Conservation (phyloP, 1,140 invertebrate species). For the Oscheius sp. region DNA sequence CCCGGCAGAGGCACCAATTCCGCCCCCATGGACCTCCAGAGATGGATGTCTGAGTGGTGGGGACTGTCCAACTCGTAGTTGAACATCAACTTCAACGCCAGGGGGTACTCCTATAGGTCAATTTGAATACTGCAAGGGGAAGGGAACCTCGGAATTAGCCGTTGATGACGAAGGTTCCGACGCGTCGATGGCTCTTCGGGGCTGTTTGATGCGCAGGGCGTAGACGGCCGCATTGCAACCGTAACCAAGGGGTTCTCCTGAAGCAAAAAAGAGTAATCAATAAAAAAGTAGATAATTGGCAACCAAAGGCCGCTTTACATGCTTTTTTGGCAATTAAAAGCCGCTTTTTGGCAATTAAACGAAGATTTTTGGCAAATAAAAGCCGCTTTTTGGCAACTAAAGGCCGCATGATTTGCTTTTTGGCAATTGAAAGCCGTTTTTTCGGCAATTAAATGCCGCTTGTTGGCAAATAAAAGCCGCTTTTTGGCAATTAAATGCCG, state of each 20-base stretch:
- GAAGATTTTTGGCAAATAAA: too few relatives aligned
- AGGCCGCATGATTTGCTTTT: too few relatives aligned
- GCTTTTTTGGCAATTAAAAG: too few relatives aligned
- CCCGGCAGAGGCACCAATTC: conserved; percentile 37
- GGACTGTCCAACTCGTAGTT: conserved; percentile 35
- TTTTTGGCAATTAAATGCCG: too few relatives aligned
- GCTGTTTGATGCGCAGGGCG: neutral
- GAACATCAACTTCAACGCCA: conserved; percentile 44
- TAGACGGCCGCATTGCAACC: conserved; percentile 41
- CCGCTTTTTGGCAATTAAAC: too few relatives aligned
- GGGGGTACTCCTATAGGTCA: conserved; percentile 34
- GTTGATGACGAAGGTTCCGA: conserved; percentile 12
- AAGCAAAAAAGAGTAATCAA: neutral
- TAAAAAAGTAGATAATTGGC: neutral
- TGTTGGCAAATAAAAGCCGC: too few relatives aligned
- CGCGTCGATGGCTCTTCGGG: neutral
- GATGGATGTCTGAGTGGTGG: conserved; percentile 14
- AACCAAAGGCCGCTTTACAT: too few relatives aligned
- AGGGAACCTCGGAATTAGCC: neutral
- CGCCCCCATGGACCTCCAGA: conserved; percentile 39
- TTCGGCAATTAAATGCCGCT: too few relatives aligned
- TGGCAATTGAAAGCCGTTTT: too few relatives aligned
- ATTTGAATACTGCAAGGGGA: neutral
- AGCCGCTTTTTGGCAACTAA: too few relatives aligned
- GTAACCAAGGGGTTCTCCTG: conserved; percentile 27